Base-by-base conservation (phyloP, 2,113 vertebrate genomes). In the Perca fluviatilis region DNA sequence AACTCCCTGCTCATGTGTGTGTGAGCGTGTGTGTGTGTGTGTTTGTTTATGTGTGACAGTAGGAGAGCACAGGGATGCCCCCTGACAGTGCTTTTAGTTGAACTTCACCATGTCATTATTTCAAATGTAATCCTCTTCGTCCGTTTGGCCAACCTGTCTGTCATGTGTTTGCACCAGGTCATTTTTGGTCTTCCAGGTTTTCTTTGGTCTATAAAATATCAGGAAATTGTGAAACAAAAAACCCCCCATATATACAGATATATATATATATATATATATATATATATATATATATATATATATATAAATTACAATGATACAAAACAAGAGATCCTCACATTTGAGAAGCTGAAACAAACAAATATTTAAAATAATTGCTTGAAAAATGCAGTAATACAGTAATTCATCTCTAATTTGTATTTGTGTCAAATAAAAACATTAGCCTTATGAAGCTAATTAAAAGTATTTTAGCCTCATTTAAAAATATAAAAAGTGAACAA, bases 71-170 rank as follows among this genome's bases (percentile, higher is more conserved):
- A 79, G 64, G 65, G 56, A 74, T 63, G 65, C 33, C 46, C 63
- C 19, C 74, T 65, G 63, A 81, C 54, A 64, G 60, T 53, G 73
- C 49, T 68, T 76, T 77, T 69, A 66, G 61, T 43, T 79, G 50
- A 72, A 82, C 82, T 80, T 79, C 82, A 79, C 79, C 78, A 87
- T 91, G 86, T 91, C 87, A 91, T 70, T 90, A 75, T 58, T 43
- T 47, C 3, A 18, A 27, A 72, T 2, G 27, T 58, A 57, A 19
- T 27, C 21, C 21, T 33, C 12, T 70, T 51, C 4, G 25, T 51
- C 25, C 0, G 1, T 14, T 53, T 54, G 6, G 3, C 14, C 12
- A 11, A 16, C 19, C 6, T 56, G 12, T 40, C 50, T 7, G 0
- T 43, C 33, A 50, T 10, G 4, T 27, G 21, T 64, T 6, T 18